Base-by-base conservation (phyloP, 1,140 invertebrate species). In the Helicoverpa zea region DNA sequence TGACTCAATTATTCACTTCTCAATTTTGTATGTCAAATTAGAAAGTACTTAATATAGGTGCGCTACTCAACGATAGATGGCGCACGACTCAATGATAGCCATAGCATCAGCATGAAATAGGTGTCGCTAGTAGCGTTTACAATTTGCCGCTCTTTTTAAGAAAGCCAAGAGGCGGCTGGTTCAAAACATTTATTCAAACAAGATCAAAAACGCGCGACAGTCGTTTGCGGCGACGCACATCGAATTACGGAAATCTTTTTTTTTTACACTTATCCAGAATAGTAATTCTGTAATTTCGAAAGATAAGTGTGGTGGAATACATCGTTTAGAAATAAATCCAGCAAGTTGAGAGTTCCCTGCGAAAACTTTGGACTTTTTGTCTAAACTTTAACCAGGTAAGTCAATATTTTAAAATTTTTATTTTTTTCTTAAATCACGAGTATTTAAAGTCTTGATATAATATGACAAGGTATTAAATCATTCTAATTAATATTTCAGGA, bases 161-260 rank as follows among this genome's bases (percentile, higher is more conserved):
- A 23, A 61, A 54, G 61, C 64, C 70, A 70, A 23, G 54, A 86
- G 78, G 91, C 91, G 91, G 91, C 89, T 87, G 84, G 88, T 93
- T 93, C 85, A 91, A 94, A 94, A 86, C 89, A 86, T 87, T 84
- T 80, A 89, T 90, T 89, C 91, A 92, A 93, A 90, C 88, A 88
- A 88, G 85, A 90, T 88, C 90, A 92, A 92, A 92, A 92, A 87
- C 90, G 88, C 92, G 92, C 86, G 84, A 82, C 85, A 90, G 82
- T 68, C 84, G 86, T 75, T 72, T 84, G 84, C 64, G 80, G 64
- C 72, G 63, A 70, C 68, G 76, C 43, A 68, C 13, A 73, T 29
- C 47, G 18, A 81, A 66, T 56, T 66, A 74, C 58, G 52, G 59
- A 56, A 14, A 16, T 12, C 16, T 70, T 30, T 43, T 75, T 43